Base-by-base conservation (phyloP, 2,888 invertebrate genomes). In the Masnerella sp. region DNA sequence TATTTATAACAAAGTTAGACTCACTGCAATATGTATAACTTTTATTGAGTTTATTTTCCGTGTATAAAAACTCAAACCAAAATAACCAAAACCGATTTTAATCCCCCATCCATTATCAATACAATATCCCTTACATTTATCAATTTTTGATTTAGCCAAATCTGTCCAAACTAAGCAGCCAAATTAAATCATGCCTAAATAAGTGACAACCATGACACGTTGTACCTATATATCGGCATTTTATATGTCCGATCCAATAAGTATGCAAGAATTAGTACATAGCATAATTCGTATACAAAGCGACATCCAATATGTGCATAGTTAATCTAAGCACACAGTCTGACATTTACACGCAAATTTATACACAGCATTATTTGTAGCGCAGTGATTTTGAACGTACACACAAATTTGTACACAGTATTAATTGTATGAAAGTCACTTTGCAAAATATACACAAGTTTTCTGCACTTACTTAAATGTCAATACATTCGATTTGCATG, bases 281-380 rank as follows among this genome's bases (percentile, higher is more conserved):
- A 47, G 22, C 38, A 65, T 54, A 47, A 65, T 65, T 54, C 30
- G 54, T 45, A 47, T 30, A 47, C 47, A 65, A 45, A 54, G 38
- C 18, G 45, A 54, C 54, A 47, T 47, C 47, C 20, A 54, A 47
- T 65, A 47, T 65, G 30, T 45, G 38, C 47, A 30, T 47, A 54
- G 54, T 65, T 65, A 65, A 65, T 65, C 65, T 65, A 45, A 38
- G 38, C 38, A 54, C 14, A 65, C 38, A 54, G 45, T 54, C 38
- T 54, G 65, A 65, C 52, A 54, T 54, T 65, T 54, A 54, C 54
- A 54, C 54, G 47, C 30, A 65, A 65, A 65, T 65, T 65, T 65
- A 65, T 65, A 65, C 34, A 52, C 43, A 54, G 45, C 32, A 54
- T 65, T 65, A 47, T 54, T 65, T 54, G 54, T 65, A 45, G 34